phyloP scores from a whole-genome alignment of 2,113 vertebrate species.

The Panthera leo region DNA sequence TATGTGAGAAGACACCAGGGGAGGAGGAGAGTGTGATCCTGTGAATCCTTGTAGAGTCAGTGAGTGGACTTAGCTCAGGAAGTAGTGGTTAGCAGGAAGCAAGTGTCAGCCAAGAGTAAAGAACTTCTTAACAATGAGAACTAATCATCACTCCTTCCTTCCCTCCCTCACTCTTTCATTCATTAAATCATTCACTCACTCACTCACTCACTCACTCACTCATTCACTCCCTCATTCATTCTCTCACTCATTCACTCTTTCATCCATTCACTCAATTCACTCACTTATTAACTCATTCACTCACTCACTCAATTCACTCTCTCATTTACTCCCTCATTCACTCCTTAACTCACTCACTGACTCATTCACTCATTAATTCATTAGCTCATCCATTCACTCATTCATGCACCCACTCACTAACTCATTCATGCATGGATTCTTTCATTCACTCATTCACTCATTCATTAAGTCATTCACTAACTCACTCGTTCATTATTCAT shows the following conservation, averaged over 20 bases:
- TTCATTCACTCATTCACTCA: not conserved
- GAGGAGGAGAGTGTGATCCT: not conserved
- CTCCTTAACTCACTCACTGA: not conserved
- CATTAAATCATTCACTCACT: accelerated
- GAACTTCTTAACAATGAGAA: not conserved
- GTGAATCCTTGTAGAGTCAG: not conserved
- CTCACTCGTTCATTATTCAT: not conserved
- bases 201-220: not conserved
- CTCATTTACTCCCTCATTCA: not conserved
- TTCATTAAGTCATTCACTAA: not conserved
- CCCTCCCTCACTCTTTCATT: not conserved
- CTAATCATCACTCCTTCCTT: not conserved
- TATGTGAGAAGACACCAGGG: not conserved
- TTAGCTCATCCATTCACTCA: not conserved
- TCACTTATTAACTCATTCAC: not conserved
- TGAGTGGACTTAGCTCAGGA: not conserved
- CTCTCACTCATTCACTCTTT: not conserved
- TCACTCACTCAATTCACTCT: accelerated
- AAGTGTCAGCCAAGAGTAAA: accelerated
- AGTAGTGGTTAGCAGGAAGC: not conserved
- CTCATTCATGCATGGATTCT: not conserved
- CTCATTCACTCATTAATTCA: not conserved
- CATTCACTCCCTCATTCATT: not conserved
- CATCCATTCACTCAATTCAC: not conserved
- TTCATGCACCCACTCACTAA: not conserved